These are phyloP conservation scores for Slavum lentiscoides DNA, from an alignment of 2,888 invertebrate genomes.

Conservation along the genomic window DNA sequence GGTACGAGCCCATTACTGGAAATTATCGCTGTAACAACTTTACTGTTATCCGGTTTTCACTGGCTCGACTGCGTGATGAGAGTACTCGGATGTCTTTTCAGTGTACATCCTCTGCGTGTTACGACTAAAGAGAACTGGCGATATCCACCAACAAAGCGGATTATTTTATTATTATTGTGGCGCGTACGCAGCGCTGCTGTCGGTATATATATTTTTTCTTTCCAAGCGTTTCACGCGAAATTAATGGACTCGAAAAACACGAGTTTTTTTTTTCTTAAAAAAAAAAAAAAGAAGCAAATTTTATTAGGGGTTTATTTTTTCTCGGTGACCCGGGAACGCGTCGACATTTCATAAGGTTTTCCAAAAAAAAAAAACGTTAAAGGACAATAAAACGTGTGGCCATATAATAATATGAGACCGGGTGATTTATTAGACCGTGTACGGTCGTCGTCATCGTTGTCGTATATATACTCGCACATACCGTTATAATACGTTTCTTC, in stretches of 20 bases:
- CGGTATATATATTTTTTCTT: not conserved
- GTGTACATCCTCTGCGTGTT: too few species aligned
- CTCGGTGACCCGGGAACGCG: not conserved
- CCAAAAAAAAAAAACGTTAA: not conserved
- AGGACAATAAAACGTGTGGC: slow-evolving; percentile 32
- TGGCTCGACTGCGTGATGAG: too few species aligned
- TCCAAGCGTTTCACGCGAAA: not conserved
- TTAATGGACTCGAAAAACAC: slow-evolving; percentile 30
- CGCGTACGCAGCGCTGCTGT: not conserved
- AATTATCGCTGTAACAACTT: too few species aligned
- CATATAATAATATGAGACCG: not conserved
- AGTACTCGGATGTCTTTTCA: too few species aligned
- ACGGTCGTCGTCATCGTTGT: not conserved
- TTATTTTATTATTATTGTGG: not conserved
- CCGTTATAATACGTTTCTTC: slow-evolving; percentile 5
- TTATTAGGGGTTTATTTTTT: not conserved
- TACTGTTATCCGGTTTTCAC: too few species aligned
- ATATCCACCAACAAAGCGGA: too few species aligned
- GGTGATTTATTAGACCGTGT: slow-evolving; percentile 36
- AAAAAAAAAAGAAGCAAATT: not conserved
- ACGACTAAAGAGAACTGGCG: too few species aligned
- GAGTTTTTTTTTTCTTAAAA: not conserved
- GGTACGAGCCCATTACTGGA: too few species aligned
- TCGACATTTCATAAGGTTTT: not conserved
- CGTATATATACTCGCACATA: not conserved